Base-by-base conservation (phyloP, 2,797 vertebrate genomes). In the Remorina albescens region DNA sequence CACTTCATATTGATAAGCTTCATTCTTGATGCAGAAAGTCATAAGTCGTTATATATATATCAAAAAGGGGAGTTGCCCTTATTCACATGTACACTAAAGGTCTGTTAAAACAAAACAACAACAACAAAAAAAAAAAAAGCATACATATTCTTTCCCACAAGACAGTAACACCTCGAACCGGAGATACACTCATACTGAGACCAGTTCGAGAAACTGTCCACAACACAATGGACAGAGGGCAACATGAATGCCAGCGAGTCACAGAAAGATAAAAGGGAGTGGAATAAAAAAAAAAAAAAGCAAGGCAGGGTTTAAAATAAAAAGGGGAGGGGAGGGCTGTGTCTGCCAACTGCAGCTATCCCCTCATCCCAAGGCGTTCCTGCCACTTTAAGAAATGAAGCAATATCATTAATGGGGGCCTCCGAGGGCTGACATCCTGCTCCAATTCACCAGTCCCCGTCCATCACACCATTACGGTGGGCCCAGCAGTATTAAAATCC, bases 351-450 rank as follows among this genome's bases (percentile, higher is more conserved):
- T 74, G 67, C 69, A 91, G 89, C 74, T 82, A 88, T 86, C 78
- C 85, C 92, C 88, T 80, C 58, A 78, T 93, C 93, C 92, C 91
- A 80, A 78, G 78, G 74, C 76, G 62, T 79, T 89, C 88, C 94
- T 90, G 88, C 86, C 94, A 93, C 93, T 96, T 95, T 93, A 95
- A 95, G 94, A 93, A 94, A 94, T 93, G 91, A 95, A 94, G 93
- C 93, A 93, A 95, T 78, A 93, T 94, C 91, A 92, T 95, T 94
- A 93, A 95, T 93, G 93, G 88, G 92, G 90, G 91, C 90, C 91
- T 92, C 85, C 56, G 77, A 89, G 91, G 93, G 90, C 83, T 88
- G 90, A 93, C 94, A 94, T 91, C 83, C 90, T 95, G 94, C 93
- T 93, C 88, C 91, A 83, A 91, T 92, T 94, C 90, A 94, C 86